phyloP scores from a whole-genome alignment of 2,888 invertebrate species.

The Philereme transversata region DNA sequence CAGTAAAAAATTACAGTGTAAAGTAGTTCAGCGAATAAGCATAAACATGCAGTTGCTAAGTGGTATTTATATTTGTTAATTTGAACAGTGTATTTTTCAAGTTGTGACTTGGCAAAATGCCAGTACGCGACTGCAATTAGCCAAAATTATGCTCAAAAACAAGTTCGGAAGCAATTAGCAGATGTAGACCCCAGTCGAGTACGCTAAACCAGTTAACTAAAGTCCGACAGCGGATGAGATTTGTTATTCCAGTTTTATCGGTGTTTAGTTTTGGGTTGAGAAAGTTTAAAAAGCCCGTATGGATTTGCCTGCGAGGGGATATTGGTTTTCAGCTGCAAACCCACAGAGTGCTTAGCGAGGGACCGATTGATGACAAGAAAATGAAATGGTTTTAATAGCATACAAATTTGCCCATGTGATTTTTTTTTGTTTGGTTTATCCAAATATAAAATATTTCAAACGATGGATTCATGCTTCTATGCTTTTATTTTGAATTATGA shows the following conservation, averaged over 20 bases:
- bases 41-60: conserved; percentile 21
- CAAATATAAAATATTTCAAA: too few relatives aligned
- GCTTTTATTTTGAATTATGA: too few relatives aligned
- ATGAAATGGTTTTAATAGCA: not conserved
- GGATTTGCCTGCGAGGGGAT: conserved; percentile 20
- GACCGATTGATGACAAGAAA: conserved; percentile 6
- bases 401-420: too few relatives aligned
- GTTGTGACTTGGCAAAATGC: conserved; percentile 61
- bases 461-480: too few relatives aligned
- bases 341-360: conserved; percentile 5
- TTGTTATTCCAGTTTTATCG: conserved; percentile 53
- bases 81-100: conserved; percentile 56
- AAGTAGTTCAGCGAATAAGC: conserved; percentile 13
- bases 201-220: conserved; percentile 60
- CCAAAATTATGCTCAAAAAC: conserved; percentile 80
- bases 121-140: conserved; percentile 76
- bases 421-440: too few relatives aligned
- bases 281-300: conserved; percentile 29
- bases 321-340: conserved; percentile 14
- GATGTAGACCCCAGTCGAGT: conserved; percentile 67
- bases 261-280: conserved; percentile 28
- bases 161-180: conserved; percentile 79
- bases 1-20: not conserved
- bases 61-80: conserved; percentile 34
- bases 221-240: conserved; percentile 54